Base-by-base conservation (phyloP, 2,797 vertebrate species). In the Gymnoscopelus braueri region DNA sequence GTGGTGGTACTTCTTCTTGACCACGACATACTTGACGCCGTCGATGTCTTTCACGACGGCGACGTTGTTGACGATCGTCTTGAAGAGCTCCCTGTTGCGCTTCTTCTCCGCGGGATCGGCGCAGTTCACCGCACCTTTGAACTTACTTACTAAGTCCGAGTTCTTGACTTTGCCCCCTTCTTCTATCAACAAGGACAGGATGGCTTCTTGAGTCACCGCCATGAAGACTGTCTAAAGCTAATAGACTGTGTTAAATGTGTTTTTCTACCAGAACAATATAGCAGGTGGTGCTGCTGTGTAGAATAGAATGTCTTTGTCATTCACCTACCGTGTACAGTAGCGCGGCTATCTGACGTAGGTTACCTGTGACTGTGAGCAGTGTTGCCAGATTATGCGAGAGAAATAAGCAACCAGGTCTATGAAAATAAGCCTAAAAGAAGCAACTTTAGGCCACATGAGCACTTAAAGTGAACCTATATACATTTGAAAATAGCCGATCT, bases 61-160 rank as follows among this genome's bases (percentile, higher is more conserved):
- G 58, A 97, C 89, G 66, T 79, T 88, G 90, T 97, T 96, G 69
- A 98, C 94, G 8, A 93, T 90, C n/a, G 78, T 88, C 91, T 94
- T 95, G 83, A 98, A 98, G 0, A 92, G 88, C 26, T 94, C 94
- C 72, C 93, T 80, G 85, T 95, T 95, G 47, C 85, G 92, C 0
- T 90, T 89, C 60, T 75, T 94, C 62, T 92, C 86, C 2, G 74
- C 84, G 3, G 86, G 90, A 63, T 94, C 93, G 2, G 48, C 78
- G 70, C 85, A 88, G n/a, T 96, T 94, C 24, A 97, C 11, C 3
- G 81, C 72, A 29, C 79, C 88, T 84, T 85, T 90, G 87, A 97
- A 98, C 74, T 83, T 83, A 13, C 12, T 77, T 80, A 95, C 65
- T 71, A 99, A 62, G 35, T 96, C 94, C 0, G 93, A 75, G 72